Conservation (phyloP, 2,888 invertebrate species). For the Drosophila atripex region DNA sequence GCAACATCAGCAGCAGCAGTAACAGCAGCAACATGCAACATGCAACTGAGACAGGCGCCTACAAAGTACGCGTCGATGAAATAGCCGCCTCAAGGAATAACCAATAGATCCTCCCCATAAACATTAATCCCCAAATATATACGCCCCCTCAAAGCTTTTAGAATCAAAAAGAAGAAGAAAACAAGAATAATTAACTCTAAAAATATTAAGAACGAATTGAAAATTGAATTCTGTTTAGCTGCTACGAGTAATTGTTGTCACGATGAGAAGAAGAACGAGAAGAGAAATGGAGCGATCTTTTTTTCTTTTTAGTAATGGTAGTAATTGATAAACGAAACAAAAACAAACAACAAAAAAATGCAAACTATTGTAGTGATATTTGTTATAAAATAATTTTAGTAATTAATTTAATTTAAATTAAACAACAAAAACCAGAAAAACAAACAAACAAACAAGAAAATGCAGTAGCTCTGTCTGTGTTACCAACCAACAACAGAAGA, state of each 20-base stretch:
- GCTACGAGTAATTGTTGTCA: slow-evolving; percentile 46
- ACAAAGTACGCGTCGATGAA: slow-evolving; percentile 73
- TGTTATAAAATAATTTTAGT: slow-evolving; percentile 83
- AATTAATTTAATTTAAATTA: slow-evolving; percentile 81
- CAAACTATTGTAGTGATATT: slow-evolving; percentile 82
- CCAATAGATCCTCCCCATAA: slow-evolving; percentile 49
- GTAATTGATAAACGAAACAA: slow-evolving; percentile 60
- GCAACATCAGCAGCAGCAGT: slow-evolving; percentile 42
- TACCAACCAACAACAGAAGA: slow-evolving; percentile 46
- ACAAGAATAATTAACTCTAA: slow-evolving; percentile 35
- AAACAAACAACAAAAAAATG: slow-evolving; percentile 73
- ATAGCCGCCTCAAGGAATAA: slow-evolving; percentile 53
- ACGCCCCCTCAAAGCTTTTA: slow-evolving; percentile 45
- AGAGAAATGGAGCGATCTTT: slow-evolving; percentile 39
- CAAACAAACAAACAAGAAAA: slow-evolving; percentile 28
- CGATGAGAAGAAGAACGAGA: slow-evolving; percentile 19
- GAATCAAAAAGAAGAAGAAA: slow-evolving; percentile 38
- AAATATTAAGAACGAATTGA: slow-evolving; percentile 22
- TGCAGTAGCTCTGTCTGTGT: slow-evolving; percentile 33
- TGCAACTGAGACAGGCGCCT: slow-evolving; percentile 72
- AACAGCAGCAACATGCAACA: slow-evolving; percentile 37
- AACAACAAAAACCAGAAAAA: slow-evolving; percentile 56
- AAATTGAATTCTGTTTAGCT: slow-evolving; percentile 41
- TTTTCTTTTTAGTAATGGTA: slow-evolving; percentile 54
- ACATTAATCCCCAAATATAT: slow-evolving; percentile 38